These are phyloP conservation scores for Valencia hispanica DNA, from an alignment of 2,797 vertebrate genomes.

Conservation along the genomic window DNA sequence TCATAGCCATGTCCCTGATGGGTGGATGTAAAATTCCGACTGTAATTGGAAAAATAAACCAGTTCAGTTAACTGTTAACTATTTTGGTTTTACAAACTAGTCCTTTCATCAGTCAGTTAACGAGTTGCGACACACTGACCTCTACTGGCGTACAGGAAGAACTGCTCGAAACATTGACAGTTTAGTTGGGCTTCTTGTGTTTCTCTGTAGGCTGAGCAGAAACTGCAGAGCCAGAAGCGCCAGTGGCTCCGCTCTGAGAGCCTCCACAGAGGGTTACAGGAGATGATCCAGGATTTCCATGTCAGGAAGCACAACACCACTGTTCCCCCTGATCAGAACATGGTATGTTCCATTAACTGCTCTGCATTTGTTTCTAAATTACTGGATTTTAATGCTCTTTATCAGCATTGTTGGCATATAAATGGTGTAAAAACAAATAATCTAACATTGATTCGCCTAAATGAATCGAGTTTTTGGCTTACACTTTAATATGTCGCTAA, in stretches of 20 bases:
- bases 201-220: slow-evolving; percentile 78
- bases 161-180: background rate
- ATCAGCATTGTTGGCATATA: too few species aligned
- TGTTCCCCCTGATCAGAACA: slow-evolving; percentile 65
- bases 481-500: background rate
- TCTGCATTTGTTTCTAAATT: background rate
- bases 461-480: background rate
- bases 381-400: background rate
- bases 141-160: background rate
- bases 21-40: background rate
- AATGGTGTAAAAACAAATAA: too few species aligned
- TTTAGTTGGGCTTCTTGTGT: background rate
- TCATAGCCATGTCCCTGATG: background rate
- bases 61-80: background rate
- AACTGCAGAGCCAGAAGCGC: slow-evolving; percentile 77
- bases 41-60: too few species aligned
- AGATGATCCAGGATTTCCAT: slow-evolving; percentile 83
- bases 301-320: slow-evolving; percentile 76
- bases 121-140: background rate
- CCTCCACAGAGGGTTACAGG: slow-evolving; percentile 79
- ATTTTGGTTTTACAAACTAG: background rate
- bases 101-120: background rate
- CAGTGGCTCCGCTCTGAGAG: slow-evolving; percentile 84
- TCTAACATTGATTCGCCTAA: background rate
- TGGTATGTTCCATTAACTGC: slow-evolving; percentile 56